Percentiles rank a stretch among this genome's conserved stretches.
These are phyloP conservation scores for Parotocinclus haroldoi DNA, from an alignment of 2,797 vertebrate species.

Conservation along the genomic window DNA sequence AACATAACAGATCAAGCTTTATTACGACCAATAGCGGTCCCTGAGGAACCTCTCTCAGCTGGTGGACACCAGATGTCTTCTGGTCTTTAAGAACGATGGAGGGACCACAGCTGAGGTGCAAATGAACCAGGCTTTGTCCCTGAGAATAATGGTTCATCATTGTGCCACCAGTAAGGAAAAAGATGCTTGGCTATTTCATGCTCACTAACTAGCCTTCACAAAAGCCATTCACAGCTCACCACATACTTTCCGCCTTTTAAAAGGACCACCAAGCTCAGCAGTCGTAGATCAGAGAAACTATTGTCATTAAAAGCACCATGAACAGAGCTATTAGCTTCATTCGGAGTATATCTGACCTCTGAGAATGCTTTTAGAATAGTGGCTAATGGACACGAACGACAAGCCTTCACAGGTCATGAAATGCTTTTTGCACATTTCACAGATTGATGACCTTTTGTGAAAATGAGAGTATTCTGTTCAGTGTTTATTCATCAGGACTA, in stretches of 20 bases:
- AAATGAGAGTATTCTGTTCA: constrained; percentile 34
- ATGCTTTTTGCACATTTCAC: constrained; percentile 44
- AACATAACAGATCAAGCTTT: constrained; percentile 20
- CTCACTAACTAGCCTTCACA: constrained; percentile 74
- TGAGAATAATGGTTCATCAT: constrained; percentile 69
- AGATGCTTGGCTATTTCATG: constrained; percentile 73
- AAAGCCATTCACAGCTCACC: constrained; percentile 75
- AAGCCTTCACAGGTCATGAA: constrained; percentile 53
- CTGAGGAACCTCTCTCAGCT: constrained; percentile 36
- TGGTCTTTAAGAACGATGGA: constrained; percentile 64
- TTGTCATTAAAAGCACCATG: constrained; percentile 63
- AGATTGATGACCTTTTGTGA: constrained; percentile 30
- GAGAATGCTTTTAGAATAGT: constrained; percentile 65
- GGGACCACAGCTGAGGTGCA: constrained; percentile 70
- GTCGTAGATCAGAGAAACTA: constrained; percentile 67
- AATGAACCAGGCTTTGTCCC: constrained; percentile 75
- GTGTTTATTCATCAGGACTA: constrained; percentile 50
- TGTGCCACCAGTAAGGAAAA: constrained; percentile 58
- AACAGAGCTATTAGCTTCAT: constrained; percentile 67
- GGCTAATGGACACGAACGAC: constrained; percentile 72
- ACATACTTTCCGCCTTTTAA: constrained; percentile 62
- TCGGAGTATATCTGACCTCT: constrained; percentile 74
- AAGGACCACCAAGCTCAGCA: constrained; percentile 72
- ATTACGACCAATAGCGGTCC: neutral
- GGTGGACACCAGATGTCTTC: constrained; percentile 77